Percentiles rank a stretch among this genome's conserved stretches.
Evolutionary conservation across 2,113 vertebrate species (phyloP).

Genomic region (Passer montanus): DNA sequence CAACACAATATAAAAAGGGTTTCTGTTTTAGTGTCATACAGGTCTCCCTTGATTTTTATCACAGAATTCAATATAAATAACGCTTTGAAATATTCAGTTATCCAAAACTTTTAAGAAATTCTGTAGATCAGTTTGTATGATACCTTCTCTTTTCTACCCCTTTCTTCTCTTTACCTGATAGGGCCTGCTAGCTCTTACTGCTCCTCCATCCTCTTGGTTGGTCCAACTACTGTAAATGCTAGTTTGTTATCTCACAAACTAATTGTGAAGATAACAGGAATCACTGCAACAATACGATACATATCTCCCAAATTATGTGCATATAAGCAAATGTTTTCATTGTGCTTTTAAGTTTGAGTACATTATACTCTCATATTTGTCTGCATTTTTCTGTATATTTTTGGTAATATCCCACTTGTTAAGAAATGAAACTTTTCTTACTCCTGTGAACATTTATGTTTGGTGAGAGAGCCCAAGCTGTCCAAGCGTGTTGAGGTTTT

Average conservation of each 20-base stretch:
- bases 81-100: slow-evolving; percentile 1
- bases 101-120: not conserved
- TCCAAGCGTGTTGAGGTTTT: not conserved
- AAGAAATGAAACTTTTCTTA: not conserved
- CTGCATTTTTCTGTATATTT: not conserved
- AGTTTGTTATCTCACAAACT: not conserved
- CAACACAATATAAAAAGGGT: not conserved
- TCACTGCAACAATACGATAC: not conserved
- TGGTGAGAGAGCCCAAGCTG: not conserved
- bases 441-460: not conserved
- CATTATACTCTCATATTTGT: not conserved
- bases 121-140: not conserved
- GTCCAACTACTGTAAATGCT: not conserved
- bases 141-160: not conserved
- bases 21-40: not conserved
- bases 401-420: not conserved
- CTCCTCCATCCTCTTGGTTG: not conserved
- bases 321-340: not conserved
- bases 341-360: not conserved
- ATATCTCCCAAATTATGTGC: not conserved
- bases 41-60: not conserved
- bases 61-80: not conserved
- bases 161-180: not conserved
- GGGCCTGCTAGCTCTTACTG: not conserved
- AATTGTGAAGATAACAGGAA: not conserved